Conservation (phyloP, 2,113 vertebrate genomes). For the Hirundichthys speculiger region DNA sequence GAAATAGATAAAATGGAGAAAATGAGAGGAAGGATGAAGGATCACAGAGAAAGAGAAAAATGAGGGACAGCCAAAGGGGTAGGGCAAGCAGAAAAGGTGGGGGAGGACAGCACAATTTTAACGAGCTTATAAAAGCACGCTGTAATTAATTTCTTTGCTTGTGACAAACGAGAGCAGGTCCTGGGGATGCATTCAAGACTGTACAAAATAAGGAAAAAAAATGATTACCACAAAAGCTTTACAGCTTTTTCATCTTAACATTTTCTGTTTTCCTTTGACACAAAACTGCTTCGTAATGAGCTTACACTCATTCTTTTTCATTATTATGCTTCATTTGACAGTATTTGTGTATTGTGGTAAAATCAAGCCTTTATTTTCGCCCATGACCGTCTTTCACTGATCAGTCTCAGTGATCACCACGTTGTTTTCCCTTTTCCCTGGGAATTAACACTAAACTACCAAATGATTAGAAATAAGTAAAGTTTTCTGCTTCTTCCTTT, state of each 20-base stretch:
- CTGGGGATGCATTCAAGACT: conserved; percentile 45
- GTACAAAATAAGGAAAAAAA: conserved; percentile 36
- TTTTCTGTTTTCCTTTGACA: background rate
- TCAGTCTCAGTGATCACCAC: too few relatives aligned
- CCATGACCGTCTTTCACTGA: too few relatives aligned
- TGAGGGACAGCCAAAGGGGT: background rate
- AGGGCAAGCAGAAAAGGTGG: conserved; percentile 15
- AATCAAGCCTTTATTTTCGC: too few relatives aligned
- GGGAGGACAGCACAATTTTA: conserved; percentile 32
- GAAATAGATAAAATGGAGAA: background rate
- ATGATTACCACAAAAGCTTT: conserved; percentile 32
- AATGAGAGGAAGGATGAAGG: background rate
- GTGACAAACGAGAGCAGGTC: conserved; percentile 65
- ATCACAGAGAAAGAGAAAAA: background rate
- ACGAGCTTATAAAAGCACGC: conserved; percentile 60
- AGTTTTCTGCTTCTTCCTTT: too few relatives aligned
- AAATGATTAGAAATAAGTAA: too few relatives aligned
- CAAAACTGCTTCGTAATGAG: conserved; percentile 15
- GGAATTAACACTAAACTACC: too few relatives aligned
- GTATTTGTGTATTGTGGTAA: too few relatives aligned
- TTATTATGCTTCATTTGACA: background rate
- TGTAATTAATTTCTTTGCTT: conserved; percentile 64
- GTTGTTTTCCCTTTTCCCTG: too few relatives aligned
- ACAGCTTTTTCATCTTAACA: conserved; percentile 8
- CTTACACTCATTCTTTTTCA: background rate